phyloP scores from a whole-genome alignment of 2,888 invertebrate species.

The Saturnia japonica region DNA sequence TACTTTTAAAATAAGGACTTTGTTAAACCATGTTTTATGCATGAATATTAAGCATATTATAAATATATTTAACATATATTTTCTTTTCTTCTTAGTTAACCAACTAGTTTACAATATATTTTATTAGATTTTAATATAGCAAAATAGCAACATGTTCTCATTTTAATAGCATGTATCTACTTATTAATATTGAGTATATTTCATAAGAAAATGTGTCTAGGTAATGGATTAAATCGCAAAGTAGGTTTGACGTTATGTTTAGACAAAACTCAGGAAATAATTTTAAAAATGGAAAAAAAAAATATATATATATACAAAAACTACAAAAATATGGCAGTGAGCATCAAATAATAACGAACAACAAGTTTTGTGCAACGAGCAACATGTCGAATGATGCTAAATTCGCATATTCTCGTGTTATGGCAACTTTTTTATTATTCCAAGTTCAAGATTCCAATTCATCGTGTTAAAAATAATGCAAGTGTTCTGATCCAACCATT shows the following conservation, averaged over 20 bases:
- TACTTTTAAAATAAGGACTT: no score
- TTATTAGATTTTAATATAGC: no score
- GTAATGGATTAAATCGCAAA: slow-evolving; percentile 31
- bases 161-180: no score
- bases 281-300: not conserved
- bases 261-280: no score
- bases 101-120: no score
- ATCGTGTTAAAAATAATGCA: not conserved
- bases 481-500: not conserved
- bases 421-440: not conserved
- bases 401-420: not conserved
- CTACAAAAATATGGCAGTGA: not conserved
- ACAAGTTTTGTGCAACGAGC: not conserved
- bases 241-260: not conserved
- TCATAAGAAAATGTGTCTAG: no score
- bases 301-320: not conserved
- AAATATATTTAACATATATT: no score
- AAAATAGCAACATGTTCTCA: no score
- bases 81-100: no score
- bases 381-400: not conserved
- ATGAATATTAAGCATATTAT: no score
- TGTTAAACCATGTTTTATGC: no score
- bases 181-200: no score
- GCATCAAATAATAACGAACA: not conserved
- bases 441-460: not conserved